Percentiles rank a stretch among this genome's conserved stretches.
Conservation (phyloP, 2,113 vertebrate species). For the Ranitomeya variabilis region DNA sequence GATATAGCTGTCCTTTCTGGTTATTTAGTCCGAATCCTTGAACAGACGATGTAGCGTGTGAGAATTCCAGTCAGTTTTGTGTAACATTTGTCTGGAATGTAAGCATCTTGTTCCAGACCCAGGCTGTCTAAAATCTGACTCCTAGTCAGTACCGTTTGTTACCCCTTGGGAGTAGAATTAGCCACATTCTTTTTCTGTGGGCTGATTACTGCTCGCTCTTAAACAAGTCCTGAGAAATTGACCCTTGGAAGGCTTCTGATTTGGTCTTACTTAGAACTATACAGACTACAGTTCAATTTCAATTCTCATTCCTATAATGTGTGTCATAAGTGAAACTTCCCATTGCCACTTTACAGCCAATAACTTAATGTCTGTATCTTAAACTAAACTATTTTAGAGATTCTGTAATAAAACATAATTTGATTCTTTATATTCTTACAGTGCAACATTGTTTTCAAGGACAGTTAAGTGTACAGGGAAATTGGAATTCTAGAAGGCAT, state of each 20-base stretch:
- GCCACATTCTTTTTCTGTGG: conserved; percentile 5
- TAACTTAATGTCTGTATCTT: conserved; percentile 19
- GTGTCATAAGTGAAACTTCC: conserved; percentile 19
- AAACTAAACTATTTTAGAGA: not conserved
- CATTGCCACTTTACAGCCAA: conserved; percentile 24
- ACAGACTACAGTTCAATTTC: conserved; percentile 11
- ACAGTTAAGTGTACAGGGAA: not conserved
- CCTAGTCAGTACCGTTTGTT: conserved; percentile 30
- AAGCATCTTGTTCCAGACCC: not conserved
- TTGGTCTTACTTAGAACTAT: conserved; percentile 6
- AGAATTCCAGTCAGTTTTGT: conserved; percentile 5
- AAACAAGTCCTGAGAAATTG: conserved; percentile 45
- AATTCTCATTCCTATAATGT: conserved; percentile 21
- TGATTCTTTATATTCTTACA: not conserved
- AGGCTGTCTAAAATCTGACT: conserved; percentile 25
- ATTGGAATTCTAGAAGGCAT: not conserved
- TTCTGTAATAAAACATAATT: conserved; percentile 7
- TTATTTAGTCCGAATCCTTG: not conserved
- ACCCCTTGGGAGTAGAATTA: conserved; percentile 15
- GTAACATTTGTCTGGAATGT: conserved; percentile 5
- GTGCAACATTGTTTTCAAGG: not conserved
- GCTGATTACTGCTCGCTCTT: conserved; percentile 11
- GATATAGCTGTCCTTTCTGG: not conserved
- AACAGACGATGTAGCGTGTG: not conserved
- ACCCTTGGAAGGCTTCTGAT: conserved; percentile 19